A percentile compares a stretch with the other conserved stretches of the same genome.
Evolutionary conservation across 2,113 vertebrate species (phyloP).

Genomic region (Gallinago media): DNA sequence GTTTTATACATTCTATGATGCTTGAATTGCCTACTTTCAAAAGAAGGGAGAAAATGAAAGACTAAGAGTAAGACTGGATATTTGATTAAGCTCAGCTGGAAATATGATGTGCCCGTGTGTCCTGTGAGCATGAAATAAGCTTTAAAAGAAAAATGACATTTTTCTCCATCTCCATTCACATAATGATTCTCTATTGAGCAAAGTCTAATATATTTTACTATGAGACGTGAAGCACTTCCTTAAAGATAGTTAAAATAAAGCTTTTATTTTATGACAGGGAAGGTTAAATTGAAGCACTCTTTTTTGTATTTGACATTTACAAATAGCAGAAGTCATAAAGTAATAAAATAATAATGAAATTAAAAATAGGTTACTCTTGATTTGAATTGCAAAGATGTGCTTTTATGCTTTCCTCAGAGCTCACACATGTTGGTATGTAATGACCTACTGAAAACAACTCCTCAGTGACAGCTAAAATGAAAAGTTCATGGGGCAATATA

Average conservation of each 20-base stretch:
- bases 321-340: slow-evolving; percentile 34
- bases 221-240: not conserved
- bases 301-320: slow-evolving; percentile 26
- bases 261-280: slow-evolving; percentile 22
- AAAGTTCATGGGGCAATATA: not conserved
- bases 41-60: not conserved
- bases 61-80: not conserved
- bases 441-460: not conserved
- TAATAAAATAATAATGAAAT: slow-evolving; percentile 63
- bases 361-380: slow-evolving; percentile 56
- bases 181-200: not conserved
- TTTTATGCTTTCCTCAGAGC: slow-evolving; percentile 35
- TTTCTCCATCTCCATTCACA: not conserved
- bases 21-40: not conserved
- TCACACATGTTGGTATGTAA: not conserved
- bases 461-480: not conserved
- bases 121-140: not conserved
- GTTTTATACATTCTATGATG: not conserved
- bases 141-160: not conserved
- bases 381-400: slow-evolving; percentile 61
- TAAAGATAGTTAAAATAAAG: not conserved
- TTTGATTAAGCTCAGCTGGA: not conserved
- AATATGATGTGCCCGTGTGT: not conserved
- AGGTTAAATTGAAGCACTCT: slow-evolving; percentile 29
- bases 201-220: not conserved